These are phyloP conservation scores for Telmatochromis brichardi DNA, from an alignment of 2,113 vertebrate genomes.

Conservation along the genomic window DNA sequence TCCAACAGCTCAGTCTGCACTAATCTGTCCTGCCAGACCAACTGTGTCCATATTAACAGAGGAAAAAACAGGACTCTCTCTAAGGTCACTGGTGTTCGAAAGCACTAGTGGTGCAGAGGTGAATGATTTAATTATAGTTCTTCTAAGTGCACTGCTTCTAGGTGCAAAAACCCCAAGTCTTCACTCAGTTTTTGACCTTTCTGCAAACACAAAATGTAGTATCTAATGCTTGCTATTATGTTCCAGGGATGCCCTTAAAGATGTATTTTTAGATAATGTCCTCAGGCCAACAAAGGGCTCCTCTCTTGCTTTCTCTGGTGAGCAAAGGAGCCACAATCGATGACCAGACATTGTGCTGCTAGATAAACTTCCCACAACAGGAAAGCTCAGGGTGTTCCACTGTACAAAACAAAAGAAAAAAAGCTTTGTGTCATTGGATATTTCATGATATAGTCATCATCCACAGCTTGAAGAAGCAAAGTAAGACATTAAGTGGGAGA, in stretches of 20 bases:
- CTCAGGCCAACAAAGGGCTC: background rate
- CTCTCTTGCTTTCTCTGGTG: background rate
- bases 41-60: background rate
- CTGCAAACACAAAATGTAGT: background rate
- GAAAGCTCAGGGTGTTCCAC: background rate
- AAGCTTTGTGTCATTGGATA: background rate
- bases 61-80: background rate
- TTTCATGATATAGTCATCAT: background rate
- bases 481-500: background rate
- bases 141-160: background rate
- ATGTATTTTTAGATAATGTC: background rate
- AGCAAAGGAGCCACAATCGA: background rate
- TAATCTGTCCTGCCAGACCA: background rate
- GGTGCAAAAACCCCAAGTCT: background rate
- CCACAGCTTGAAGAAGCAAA: background rate
- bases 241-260: background rate
- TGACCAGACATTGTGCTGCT: background rate
- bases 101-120: background rate
- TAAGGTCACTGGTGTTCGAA: background rate
- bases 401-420: background rate
- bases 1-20: background rate
- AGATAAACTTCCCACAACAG: background rate
- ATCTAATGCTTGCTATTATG: background rate
- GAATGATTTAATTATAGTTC: background rate
- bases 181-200: background rate